Base-by-base conservation (phyloP, 2,888 invertebrate species). In the Chouioia cunea region DNA sequence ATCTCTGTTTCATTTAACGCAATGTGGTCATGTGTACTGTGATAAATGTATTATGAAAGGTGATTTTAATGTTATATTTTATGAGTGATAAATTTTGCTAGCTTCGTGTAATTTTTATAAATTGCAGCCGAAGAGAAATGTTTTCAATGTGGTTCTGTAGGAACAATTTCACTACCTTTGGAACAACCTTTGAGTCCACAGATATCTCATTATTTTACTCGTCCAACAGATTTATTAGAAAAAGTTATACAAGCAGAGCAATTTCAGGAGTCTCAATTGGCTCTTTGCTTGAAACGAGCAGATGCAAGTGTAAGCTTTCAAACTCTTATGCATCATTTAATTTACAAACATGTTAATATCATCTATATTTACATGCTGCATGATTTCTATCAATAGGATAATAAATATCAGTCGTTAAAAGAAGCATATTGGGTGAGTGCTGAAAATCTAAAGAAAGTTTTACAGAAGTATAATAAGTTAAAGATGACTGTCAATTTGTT, bases 21-120 rank as follows among this genome's bases (percentile, higher is more conserved):
- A 73, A 27, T 73, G 73, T 52, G 73, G 73, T 14, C 73, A 73
- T 43, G 46, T 73, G 15, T 73, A 63, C 36, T 73, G 73, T 16
- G 43, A 53, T n/a, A 58, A 62, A 15, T 73, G 73, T 22, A 22
- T 73, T 23, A 20, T n/a, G 12, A 69, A 73, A 69, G 73, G 73
- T 73, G 62, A 16, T 23, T 12, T n/a, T n/a, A 18, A 20, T 16
- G 8, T 50, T 20, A 16, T 50, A 50, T 4, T 50, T 50, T 50
- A 1, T 8, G n/a, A 4, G 10, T 6, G 18, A 10, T 50, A 20
- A 16, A 50, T 6, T 10, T 0, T 20, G 50, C 16, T 10, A 36
- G 12, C 10, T 36, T 36, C n/a, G n/a, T 36, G 12, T 36, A 36
- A 36, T 36, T 10, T 36, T 6, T 36, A 12, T 1, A 36, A 8